phyloP scores from a whole-genome alignment of 2,888 invertebrate species.

The Therioaphis trifolii region DNA sequence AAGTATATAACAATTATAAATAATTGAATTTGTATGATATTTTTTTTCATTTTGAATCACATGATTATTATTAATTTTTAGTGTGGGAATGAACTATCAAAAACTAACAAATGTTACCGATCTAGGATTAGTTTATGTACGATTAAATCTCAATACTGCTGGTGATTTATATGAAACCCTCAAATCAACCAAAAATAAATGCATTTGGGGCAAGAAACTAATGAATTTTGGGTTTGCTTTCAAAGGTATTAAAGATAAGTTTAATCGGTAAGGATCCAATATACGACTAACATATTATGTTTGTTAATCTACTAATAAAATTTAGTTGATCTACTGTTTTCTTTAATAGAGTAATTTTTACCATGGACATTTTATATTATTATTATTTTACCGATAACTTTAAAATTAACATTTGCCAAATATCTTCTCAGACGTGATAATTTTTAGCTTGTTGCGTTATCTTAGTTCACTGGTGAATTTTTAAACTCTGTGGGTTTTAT shows the following conservation, averaged over 20 bases:
- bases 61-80: neutral
- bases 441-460: too few species aligned
- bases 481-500: too few species aligned
- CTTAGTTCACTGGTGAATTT: too few species aligned
- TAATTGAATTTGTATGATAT: neutral
- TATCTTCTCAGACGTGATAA: too few species aligned
- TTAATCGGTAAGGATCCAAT: too few species aligned
- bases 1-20: conserved; percentile 33
- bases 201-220: conserved; percentile 68
- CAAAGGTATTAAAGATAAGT: conserved; percentile 66
- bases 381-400: too few species aligned
- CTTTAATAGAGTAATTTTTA: too few species aligned
- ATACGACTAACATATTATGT: too few species aligned
- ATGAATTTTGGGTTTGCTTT: conserved; percentile 68
- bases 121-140: conserved; percentile 68
- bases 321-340: too few species aligned
- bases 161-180: conserved; percentile 49
- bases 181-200: conserved; percentile 67
- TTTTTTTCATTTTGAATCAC: neutral
- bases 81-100: conserved; percentile 58
- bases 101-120: conserved; percentile 65
- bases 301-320: too few species aligned
- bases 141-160: conserved; percentile 55
- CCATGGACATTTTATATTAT: too few species aligned
- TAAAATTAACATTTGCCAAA: too few species aligned